phyloP scores from a whole-genome alignment of 2,888 invertebrate species.

The Pyrrhosoma nymphula region DNA sequence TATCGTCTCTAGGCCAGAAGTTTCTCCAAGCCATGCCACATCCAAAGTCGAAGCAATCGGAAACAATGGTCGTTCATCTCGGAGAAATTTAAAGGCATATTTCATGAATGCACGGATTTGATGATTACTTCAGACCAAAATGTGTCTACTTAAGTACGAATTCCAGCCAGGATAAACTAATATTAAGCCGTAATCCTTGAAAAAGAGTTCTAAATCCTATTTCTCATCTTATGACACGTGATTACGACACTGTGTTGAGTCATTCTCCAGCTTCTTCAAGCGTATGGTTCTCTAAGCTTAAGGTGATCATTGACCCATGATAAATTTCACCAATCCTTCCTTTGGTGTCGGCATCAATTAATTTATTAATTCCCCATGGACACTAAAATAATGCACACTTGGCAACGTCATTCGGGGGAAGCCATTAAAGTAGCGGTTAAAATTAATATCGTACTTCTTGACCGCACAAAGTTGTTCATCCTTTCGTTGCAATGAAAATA shows the following conservation, averaged over 20 bases:
- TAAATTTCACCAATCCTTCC: background rate
- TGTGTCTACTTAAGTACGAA: background rate
- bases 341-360: background rate
- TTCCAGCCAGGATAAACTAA: background rate
- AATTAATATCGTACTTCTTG: background rate
- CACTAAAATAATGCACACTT: background rate
- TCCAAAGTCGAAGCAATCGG: too few relatives aligned
- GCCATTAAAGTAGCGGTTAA: background rate
- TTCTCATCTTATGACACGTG: constrained; percentile 2
- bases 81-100: background rate
- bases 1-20: too few relatives aligned
- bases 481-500: background rate
- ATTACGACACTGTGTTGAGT: constrained; percentile 29
- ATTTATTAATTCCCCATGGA: background rate
- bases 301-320: constrained; percentile 24
- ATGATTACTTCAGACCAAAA: background rate
- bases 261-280: background rate
- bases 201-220: background rate
- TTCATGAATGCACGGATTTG: background rate
- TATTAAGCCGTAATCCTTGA: background rate
- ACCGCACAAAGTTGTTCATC: background rate
- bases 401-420: background rate
- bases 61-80: background rate
- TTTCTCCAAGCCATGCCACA: too few relatives aligned
- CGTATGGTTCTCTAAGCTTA: background rate